Percentiles rank a stretch among this genome's conserved stretches.
phyloP scores from a whole-genome alignment of 2,888 invertebrate species.

The Hirudinaria manillensis region DNA sequence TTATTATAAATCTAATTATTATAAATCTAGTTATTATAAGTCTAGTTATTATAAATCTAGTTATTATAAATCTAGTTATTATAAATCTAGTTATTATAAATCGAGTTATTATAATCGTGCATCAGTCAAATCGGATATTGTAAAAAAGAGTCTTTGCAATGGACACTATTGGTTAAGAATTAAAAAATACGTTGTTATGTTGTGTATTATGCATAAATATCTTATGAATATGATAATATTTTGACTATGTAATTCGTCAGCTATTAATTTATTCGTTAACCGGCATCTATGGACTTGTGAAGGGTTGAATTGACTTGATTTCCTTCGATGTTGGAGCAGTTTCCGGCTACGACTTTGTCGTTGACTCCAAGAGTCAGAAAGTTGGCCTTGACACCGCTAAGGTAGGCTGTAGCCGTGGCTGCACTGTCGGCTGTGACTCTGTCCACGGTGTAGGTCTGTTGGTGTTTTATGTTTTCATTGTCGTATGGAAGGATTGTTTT shows the following conservation, averaged over 20 bases:
- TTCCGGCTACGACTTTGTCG: slow-evolving; percentile 58
- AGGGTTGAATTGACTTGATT: slow-evolving; percentile 14
- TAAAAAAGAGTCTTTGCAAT: too few species aligned
- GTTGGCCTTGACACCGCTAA: slow-evolving; percentile 76
- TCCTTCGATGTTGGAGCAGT: background rate
- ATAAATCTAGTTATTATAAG: background rate
- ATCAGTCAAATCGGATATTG: too few species aligned
- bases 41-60: too few species aligned
- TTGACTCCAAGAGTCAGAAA: slow-evolving; percentile 72
- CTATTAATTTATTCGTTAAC: background rate
- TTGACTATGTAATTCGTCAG: background rate
- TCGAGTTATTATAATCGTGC: too few species aligned
- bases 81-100: too few species aligned
- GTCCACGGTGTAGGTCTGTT: slow-evolving; percentile 77
- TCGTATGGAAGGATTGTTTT: too few species aligned
- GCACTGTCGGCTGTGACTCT: slow-evolving; percentile 83
- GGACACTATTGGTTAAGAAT: too few species aligned
- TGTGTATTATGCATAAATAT: background rate
- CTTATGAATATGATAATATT: background rate
- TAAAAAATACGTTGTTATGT: too few species aligned
- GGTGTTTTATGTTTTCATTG: background rate
- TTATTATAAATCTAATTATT: background rate
- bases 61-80: too few species aligned
- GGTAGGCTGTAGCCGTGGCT: slow-evolving; percentile 77
- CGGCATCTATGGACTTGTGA: slow-evolving; percentile 19